Percentiles rank a stretch among this genome's conserved stretches.
These are phyloP conservation scores for Cetoscarus ocellatus DNA, from an alignment of 2,797 vertebrate species.

Conservation along the genomic window DNA sequence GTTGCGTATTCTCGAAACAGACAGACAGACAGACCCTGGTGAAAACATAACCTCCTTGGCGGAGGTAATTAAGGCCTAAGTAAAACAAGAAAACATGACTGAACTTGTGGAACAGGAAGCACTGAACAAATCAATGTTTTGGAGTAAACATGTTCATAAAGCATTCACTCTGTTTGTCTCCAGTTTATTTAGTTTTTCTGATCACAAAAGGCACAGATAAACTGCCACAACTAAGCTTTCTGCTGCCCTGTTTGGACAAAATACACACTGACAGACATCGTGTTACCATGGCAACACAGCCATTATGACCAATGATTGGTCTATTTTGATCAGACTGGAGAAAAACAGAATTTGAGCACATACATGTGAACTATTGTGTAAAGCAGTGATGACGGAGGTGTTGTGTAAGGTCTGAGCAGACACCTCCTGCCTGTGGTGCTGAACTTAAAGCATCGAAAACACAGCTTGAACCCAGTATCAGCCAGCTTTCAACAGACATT, in stretches of 20 bases:
- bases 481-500: background rate
- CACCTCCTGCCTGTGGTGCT: background rate
- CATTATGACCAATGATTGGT: constrained; percentile 12
- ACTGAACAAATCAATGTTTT: no score
- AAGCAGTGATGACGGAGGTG: background rate
- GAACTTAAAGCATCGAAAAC: background rate
- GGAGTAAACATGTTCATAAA: background rate
- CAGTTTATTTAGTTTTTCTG: constrained; percentile 17
- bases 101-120: no score
- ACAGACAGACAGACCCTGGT: no score
- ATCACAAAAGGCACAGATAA: constrained; percentile 12
- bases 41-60: no score
- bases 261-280: constrained; percentile 7
- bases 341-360: constrained; percentile 7
- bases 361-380: background rate
- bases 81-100: no score
- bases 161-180: background rate
- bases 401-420: constrained; percentile 1
- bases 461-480: background rate
- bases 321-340: constrained; percentile 14
- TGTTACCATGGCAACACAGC: constrained; percentile 49
- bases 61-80: no score
- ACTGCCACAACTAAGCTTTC: constrained; percentile 11
- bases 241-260: constrained; percentile 13
- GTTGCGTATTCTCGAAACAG: no score